Conservation (phyloP, 2,888 invertebrate genomes). For the Caenorhabditis sp. region DNA sequence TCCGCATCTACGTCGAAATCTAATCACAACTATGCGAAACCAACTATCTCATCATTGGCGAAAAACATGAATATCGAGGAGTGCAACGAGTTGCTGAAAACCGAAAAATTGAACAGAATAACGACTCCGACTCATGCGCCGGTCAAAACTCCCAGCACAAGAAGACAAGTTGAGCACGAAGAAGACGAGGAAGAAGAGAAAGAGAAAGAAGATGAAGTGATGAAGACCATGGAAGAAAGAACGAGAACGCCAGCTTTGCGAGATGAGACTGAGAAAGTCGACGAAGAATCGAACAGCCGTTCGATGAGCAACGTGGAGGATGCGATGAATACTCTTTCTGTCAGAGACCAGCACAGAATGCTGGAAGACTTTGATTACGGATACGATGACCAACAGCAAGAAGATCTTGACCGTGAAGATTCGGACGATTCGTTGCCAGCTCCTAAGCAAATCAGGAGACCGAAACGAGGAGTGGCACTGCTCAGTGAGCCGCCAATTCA, state of each 20-base stretch:
- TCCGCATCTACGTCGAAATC: too few species aligned
- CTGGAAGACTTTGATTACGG: neutral
- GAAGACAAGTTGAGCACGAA: neutral
- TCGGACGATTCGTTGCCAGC: neutral
- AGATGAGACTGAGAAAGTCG: neutral
- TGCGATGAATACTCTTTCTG: slow-evolving; percentile 1
- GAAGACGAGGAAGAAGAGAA: neutral
- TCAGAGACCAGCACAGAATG: neutral
- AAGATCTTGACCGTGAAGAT: neutral
- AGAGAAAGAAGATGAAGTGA: neutral
- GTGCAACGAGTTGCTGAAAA: neutral
- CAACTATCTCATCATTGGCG: slow-evolving; percentile 5
- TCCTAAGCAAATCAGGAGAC: neutral
- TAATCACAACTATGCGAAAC: slow-evolving; percentile 6
- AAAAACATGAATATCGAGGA: neutral
- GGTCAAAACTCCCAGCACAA: neutral
- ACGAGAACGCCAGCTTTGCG: neutral
- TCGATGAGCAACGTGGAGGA: neutral
- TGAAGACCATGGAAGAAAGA: too few species aligned
- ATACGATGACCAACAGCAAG: neutral
- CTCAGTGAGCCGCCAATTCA: slow-evolving; percentile 19
- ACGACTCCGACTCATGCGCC: neutral
- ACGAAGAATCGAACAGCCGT: neutral
- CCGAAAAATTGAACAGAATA: neutral
- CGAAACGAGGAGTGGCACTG: neutral